Evolutionary conservation across 2,113 vertebrate genomes (phyloP).

Genomic region (Myodes glareolus): DNA sequence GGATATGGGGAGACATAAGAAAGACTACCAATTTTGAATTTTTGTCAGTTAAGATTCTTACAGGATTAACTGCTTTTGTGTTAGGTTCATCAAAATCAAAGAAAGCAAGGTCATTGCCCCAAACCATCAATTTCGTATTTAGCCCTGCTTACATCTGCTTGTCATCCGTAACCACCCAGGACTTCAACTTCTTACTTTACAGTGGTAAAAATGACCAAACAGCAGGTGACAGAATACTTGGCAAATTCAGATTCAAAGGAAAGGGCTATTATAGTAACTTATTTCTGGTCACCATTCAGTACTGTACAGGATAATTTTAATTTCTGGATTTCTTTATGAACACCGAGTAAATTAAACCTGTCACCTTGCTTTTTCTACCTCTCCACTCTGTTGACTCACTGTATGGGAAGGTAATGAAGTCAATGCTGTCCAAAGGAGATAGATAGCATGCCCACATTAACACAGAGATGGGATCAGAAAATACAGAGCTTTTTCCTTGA

Average conservation of each 20-base stretch:
- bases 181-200: not conserved
- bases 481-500: not conserved
- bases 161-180: not conserved
- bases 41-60: not conserved
- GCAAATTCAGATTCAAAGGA: not conserved
- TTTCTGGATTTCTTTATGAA: conserved; percentile 33
- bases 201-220: not conserved
- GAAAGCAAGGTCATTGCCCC: not conserved
- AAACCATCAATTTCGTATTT: not conserved
- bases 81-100: not conserved
- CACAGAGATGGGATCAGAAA: conserved; percentile 8
- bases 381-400: not conserved
- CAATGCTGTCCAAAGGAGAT: not conserved
- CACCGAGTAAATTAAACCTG: not conserved
- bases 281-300: not conserved
- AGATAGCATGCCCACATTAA: not conserved
- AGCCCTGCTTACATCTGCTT: not conserved
- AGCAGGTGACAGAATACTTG: not conserved
- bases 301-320: conserved; percentile 26
- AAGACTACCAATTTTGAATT: not conserved
- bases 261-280: not conserved
- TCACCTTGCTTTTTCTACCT: not conserved
- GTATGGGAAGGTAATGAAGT: not conserved
- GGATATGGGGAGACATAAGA: not conserved
- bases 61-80: not conserved